phyloP scores from a whole-genome alignment of 2,113 vertebrate genomes.

The Siniperca knerii region DNA sequence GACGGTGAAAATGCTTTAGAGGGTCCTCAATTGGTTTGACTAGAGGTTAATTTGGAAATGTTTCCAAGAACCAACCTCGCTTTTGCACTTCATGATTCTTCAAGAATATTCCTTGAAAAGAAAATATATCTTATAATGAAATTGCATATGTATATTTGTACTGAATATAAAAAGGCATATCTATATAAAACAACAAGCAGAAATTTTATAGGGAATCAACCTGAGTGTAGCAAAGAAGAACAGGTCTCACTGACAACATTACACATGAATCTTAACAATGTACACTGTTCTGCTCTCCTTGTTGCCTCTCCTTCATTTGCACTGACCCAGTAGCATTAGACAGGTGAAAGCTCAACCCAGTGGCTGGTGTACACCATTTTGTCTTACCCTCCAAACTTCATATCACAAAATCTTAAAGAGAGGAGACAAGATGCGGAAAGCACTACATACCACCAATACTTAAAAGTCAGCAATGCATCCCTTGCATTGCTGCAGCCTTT shows the following conservation, averaged over 20 bases:
- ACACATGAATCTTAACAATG: constrained; percentile 64
- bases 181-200: constrained; percentile 76
- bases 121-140: constrained; percentile 79
- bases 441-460: constrained; percentile 24
- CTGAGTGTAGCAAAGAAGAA: constrained; percentile 82
- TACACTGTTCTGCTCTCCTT: constrained; percentile 71
- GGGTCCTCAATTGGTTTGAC: constrained; percentile 72
- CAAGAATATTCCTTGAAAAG: constrained; percentile 79
- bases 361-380: constrained; percentile 47
- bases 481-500: constrained; percentile 44
- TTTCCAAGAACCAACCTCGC: constrained; percentile 71
- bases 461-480: constrained; percentile 22
- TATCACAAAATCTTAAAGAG: constrained; percentile 45
- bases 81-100: constrained; percentile 83
- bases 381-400: constrained; percentile 51
- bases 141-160: constrained; percentile 84
- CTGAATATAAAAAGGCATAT: constrained; percentile 79
- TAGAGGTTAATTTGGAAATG: constrained; percentile 67
- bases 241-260: constrained; percentile 75
- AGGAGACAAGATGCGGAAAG: constrained; percentile 42
- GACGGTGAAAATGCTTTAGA: constrained; percentile 79
- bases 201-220: constrained; percentile 76
- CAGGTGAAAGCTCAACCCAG: constrained; percentile 77
- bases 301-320: constrained; percentile 81
- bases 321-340: constrained; percentile 82